Evolutionary conservation across 2,797 vertebrate genomes (phyloP).

Genomic region (Parauchenoglanis ngamensis): DNA sequence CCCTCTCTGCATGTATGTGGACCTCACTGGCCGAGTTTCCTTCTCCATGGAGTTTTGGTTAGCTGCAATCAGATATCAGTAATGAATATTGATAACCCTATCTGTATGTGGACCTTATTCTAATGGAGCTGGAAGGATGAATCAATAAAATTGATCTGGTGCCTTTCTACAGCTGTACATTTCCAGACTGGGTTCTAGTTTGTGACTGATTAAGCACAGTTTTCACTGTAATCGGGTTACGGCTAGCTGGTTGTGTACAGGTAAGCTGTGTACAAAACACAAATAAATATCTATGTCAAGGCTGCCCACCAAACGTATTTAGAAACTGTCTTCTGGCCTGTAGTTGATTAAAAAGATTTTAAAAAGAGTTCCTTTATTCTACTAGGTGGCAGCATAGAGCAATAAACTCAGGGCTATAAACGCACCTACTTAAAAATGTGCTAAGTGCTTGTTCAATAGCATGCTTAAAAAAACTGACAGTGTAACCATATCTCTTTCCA

Average conservation of each 20-base stretch:
- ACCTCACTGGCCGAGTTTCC: constrained; percentile 40
- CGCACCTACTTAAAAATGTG: background rate
- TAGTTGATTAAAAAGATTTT: background rate
- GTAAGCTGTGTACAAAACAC: background rate
- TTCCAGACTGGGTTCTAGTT: background rate
- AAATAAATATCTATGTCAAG: background rate
- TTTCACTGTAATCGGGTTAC: background rate
- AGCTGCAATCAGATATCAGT: constrained; percentile 28
- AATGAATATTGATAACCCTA: background rate
- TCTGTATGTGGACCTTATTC: background rate
- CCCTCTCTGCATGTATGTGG: constrained; percentile 27
- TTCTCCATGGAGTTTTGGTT: constrained; percentile 30
- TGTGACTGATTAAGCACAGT: background rate
- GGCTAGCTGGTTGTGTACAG: background rate
- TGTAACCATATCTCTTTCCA: background rate
- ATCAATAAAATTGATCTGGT: background rate
- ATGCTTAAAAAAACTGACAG: background rate
- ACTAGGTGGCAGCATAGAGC: background rate
- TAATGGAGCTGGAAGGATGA: background rate
- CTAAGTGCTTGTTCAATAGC: background rate
- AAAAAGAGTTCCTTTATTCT: background rate
- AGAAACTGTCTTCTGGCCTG: no score
- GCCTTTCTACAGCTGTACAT: background rate
- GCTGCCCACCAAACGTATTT: no score
- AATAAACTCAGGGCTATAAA: background rate